These are phyloP conservation scores for Corythoichthys haematopterus DNA, from an alignment of 2,113 vertebrate species.

Conservation along the genomic window DNA sequence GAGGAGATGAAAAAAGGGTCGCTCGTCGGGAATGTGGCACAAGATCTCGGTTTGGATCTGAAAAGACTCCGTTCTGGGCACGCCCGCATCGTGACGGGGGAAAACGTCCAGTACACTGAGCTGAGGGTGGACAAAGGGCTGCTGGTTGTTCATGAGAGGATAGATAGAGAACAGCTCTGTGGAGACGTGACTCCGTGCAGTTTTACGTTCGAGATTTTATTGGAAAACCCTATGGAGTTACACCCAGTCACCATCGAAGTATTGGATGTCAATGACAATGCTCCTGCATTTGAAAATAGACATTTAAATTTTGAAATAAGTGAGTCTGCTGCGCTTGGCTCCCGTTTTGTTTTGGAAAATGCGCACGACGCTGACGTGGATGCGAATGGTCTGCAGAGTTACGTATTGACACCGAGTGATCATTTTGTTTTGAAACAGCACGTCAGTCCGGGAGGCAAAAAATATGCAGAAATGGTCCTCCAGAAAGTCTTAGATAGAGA, in stretches of 20 bases:
- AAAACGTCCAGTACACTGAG: conserved; percentile 47
- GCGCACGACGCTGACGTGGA: conserved; percentile 69
- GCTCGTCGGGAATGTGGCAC: conserved; percentile 69
- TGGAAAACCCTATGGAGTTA: conserved; percentile 63
- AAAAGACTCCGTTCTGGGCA: conserved; percentile 51
- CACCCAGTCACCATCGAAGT: conserved; percentile 43
- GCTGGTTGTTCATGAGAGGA: conserved; percentile 54
- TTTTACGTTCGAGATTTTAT: conserved; percentile 52
- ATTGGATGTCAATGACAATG: conserved; percentile 47
- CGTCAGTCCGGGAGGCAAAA: conserved; percentile 57
- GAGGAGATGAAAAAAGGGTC: conserved; percentile 71
- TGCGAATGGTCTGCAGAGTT: conserved; percentile 61
- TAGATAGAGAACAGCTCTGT: conserved; percentile 59
- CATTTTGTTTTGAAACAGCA: conserved; percentile 55
- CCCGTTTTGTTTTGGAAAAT: conserved; percentile 70
- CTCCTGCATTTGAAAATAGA: conserved; percentile 37
- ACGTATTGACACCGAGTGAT: conserved; percentile 62
- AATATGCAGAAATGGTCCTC: conserved; percentile 60
- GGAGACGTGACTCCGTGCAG: conserved; percentile 46
- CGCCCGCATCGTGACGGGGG: conserved; percentile 63
- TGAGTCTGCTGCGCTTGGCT: conserved; percentile 61
- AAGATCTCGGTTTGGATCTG: conserved; percentile 70
- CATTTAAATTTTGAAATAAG: conserved; percentile 73
- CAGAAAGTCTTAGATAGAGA: conserved; percentile 69
- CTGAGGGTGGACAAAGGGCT: conserved; percentile 60